Evolutionary conservation across 2,113 vertebrate species (phyloP), one percentile per base, ranked within the genome.

Genomic region (Hippoglossus stenolepis): DNA sequence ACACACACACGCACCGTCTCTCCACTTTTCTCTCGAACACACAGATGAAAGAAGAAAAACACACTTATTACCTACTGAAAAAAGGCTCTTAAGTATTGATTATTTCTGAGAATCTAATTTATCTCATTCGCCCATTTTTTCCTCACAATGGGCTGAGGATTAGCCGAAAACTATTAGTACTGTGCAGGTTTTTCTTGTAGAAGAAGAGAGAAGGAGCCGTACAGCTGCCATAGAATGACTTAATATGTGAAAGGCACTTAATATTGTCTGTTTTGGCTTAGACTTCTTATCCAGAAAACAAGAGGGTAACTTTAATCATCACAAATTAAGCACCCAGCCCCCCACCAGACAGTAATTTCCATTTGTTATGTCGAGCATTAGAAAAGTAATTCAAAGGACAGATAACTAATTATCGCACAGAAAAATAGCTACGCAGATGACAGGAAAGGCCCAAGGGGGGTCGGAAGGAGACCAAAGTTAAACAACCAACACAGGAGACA

Each of bases 361-460:
- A 80, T 64, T 71, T 80, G 70, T 77, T 65, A 40, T n/a, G 12
- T 12, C 18, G 24, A 15, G 26, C 21, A 60, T 26, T 67, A 77
- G 21, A 60, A 62, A 73, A 43, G 58, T n/a, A 61, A 84, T 63
- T 77, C 57, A 77, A 74, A 88, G 49, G 72, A 83, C 31, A 70
- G 54, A 69, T 35, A 15, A 74, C 56, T 75, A 87, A 89, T 87
- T 76, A 85, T 73, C 13, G 12, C 23, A 2, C 10, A 28, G 49
- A 81, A 67, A 79, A 72, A 66, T 26, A 86, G 60, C 72, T 73
- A 75, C 58, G 57, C 73, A 83, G 83, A 85, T 65, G 65, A 75
- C 45, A 74, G 65, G 61, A 65, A 73, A 72, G 59, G 43, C 15
- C 45, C 56, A 7, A 9, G 59, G 67, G 62, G 64, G 59, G 40